Evolutionary conservation across 2,888 invertebrate genomes (phyloP).

Genomic region (Nezara viridula): DNA sequence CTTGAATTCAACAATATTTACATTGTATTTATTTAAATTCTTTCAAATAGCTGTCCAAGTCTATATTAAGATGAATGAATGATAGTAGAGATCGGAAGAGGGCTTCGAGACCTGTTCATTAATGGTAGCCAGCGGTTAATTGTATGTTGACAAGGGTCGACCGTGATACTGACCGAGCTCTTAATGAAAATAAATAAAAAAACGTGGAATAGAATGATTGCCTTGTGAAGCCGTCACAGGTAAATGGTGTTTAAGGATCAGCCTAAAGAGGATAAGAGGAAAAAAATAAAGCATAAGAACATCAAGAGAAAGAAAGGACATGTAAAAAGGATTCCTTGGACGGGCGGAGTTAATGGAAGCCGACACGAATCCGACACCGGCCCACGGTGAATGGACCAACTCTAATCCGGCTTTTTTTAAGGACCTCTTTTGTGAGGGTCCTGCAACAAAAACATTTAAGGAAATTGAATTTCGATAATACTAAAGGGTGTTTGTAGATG

Average conservation of each 20-base stretch:
- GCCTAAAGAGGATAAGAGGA: no score
- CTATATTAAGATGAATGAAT: background rate
- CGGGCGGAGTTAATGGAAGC: constrained; percentile 51
- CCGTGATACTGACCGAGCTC: background rate
- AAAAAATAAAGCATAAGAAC: constrained; percentile 22
- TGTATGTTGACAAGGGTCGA: background rate
- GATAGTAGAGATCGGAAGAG: background rate
- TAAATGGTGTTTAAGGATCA: constrained; percentile 43
- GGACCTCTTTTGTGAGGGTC: constrained; percentile 35
- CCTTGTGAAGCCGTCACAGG: constrained; percentile 30
- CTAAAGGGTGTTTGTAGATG: constrained; percentile 51
- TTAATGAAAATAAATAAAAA: constrained; percentile 3
- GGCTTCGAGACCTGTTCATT: background rate
- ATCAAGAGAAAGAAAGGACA: constrained; percentile 44
- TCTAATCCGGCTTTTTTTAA: constrained; percentile 50
- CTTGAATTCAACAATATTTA: no score
- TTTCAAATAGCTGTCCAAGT: no score
- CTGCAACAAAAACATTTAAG: constrained; percentile 56
- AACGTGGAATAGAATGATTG: constrained; percentile 12
- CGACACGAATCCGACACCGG: constrained; percentile 47
- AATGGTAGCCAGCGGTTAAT: background rate
- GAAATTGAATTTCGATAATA: constrained; percentile 58
- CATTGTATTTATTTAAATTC: no score
- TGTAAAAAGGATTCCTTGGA: constrained; percentile 26
- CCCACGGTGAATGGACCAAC: background rate